A percentile compares a stretch with the other conserved stretches of the same genome.
phyloP scores from a whole-genome alignment of 2,797 vertebrate genomes.

The Micromesistius poutassou region DNA sequence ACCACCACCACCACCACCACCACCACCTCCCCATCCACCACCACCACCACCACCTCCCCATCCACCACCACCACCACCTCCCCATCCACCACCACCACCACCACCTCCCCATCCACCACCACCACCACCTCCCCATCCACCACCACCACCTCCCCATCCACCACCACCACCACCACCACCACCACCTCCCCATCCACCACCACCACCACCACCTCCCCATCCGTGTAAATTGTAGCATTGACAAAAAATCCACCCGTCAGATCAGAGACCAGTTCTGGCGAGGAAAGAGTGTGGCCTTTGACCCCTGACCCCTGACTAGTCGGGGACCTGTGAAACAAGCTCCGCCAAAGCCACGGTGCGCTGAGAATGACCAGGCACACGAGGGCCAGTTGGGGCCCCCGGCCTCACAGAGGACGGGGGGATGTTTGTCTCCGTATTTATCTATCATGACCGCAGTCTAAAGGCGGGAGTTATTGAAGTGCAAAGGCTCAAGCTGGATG shows the following conservation, averaged over 20 bases:
- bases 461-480: too few species aligned
- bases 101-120: too few species aligned
- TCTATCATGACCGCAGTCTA: neutral
- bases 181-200: too few species aligned
- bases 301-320: constrained; percentile 49
- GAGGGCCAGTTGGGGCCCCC: constrained; percentile 25
- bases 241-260: too few species aligned
- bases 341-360: constrained; percentile 38
- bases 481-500: too few species aligned
- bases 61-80: neutral
- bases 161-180: too few species aligned
- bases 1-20: too few species aligned
- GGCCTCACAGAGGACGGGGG: constrained; percentile 36
- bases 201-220: neutral
- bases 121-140: constrained; percentile 7
- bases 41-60: neutral
- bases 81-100: neutral
- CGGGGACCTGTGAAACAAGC: constrained; percentile 54
- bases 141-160: neutral
- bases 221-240: neutral
- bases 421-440: neutral
- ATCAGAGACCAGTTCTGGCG: neutral
- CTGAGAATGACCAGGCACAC: constrained; percentile 48
- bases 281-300: constrained; percentile 24
- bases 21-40: constrained; percentile 18